Base-by-base conservation (phyloP, 1,140 invertebrate genomes). In the Drosophila littoralis region DNA sequence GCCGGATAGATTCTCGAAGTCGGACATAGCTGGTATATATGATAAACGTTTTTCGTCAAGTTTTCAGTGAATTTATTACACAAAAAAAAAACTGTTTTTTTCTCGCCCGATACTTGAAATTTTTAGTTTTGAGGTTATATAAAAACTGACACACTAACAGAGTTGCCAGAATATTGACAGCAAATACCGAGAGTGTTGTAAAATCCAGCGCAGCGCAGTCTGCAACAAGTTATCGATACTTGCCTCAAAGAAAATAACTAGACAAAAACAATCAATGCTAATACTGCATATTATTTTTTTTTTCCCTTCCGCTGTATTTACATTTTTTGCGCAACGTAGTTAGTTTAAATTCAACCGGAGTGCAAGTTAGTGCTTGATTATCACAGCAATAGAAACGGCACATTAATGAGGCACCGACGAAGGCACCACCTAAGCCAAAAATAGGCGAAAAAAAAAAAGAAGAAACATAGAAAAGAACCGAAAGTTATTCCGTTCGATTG, bases 1-100 rank as follows among this genome's bases (percentile, higher is more conserved):
- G 7, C 79, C 91, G 82, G 92, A 90, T 7, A 58, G 22, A 55
- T 74, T 77, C 33, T 93, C 86, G 65, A 92, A 93, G 46, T 93
- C 93, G 17, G 93, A 93, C 69, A 91, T 91, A n/a, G 45, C 42
- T 8, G 4, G 35, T 58, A 40, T 63, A 13, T 65, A 35, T 45
- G 13, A 33, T 33, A 6, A 59, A 46, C 13, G 8, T 28, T 55
- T 74, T 35, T 9, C 10, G 35, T 76, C 17, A 12, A 17, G 36
- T 65, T 79, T 90, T 85, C 50, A 70, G 71, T 85, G 15, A 84
- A 76, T 42, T 50, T 61, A 45, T 36, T 68, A 33, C 45, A 54
- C 54, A 68, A 48, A 74, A 74, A 46, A 57, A 73, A 80, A 76
- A 69, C 38, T 43, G 32, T 58, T 55, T 55, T 54, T 32, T 32